Evolutionary conservation across 2,888 invertebrate genomes (phyloP).

Genomic region (Epirrhoe alternata): DNA sequence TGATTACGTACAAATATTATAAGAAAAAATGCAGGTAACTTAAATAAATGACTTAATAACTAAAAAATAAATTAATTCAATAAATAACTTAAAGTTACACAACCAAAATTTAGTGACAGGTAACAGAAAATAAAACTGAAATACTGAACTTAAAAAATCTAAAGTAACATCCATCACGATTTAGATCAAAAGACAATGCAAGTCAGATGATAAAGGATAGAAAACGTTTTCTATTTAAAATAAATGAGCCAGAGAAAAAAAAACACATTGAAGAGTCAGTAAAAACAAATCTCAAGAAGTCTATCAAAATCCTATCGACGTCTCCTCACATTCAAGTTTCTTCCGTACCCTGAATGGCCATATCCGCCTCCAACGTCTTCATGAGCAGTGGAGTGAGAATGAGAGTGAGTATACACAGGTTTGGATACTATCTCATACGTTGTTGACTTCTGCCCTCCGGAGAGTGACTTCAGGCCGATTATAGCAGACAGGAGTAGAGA

Average conservation of each 20-base stretch:
- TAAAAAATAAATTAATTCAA: slow-evolving; percentile 54
- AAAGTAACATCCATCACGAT: too few relatives aligned
- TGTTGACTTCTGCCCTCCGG: slow-evolving; percentile 89
- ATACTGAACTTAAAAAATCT: slow-evolving; percentile 9
- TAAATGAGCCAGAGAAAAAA: background rate
- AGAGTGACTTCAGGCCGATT: slow-evolving; percentile 90
- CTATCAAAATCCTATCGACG: slow-evolving; percentile 1
- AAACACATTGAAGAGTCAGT: background rate
- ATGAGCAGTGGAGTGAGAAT: slow-evolving; percentile 85
- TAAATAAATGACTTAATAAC: slow-evolving; percentile 35
- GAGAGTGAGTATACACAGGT: slow-evolving; percentile 89
- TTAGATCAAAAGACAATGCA: too few relatives aligned
- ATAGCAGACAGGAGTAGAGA: slow-evolving; percentile 91
- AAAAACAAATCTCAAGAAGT: background rate
- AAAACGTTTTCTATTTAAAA: too few relatives aligned
- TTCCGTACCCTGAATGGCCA: slow-evolving; percentile 83
- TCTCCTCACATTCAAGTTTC: slow-evolving; percentile 65
- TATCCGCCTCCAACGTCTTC: slow-evolving; percentile 83
- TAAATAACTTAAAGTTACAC: slow-evolving; percentile 26
- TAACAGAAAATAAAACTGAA: slow-evolving; percentile 5
- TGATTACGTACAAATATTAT: background rate
- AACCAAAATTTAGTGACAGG: slow-evolving; percentile 10
- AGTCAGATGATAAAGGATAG: too few relatives aligned
- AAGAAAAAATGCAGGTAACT: background rate
- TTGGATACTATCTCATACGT: slow-evolving; percentile 94